Base-by-base conservation (phyloP, 2,797 vertebrate genomes). In the Galagoides demidoff region DNA sequence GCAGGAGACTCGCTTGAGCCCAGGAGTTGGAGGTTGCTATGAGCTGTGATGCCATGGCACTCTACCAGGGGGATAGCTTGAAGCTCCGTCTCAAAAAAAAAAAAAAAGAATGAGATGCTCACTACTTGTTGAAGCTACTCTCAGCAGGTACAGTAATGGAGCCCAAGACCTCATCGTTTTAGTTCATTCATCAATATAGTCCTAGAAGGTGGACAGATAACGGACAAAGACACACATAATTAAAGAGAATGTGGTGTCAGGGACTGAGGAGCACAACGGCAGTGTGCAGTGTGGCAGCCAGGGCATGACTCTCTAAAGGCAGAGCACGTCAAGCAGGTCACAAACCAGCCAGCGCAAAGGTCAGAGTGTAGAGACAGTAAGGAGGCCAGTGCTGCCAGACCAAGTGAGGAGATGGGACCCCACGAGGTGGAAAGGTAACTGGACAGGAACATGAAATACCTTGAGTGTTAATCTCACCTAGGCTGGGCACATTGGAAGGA, bases 391-490 rank as follows among this genome's bases (percentile, higher is more conserved):
- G 45, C 19, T 39, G 37, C 61, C 19, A 13, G 31, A 43, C 0
- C 8, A 39, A n/a, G 49, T 0, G 2, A 73, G 43, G 79, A 9
- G 16, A 70, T 3, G 14, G 22, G 43, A 1, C 20, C 11, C 2
- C 12, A 12, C 0, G 0, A 27, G 70, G 19, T 22, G 23, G 9
- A 27, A 14, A 34, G 31, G 52, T 7, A 23, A 27, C 12, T 1
- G 27, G 74, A 20, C n/a, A 3, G 5, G 49, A 13, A 37, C 20
- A 4, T 27, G 2, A 22, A n/a, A 16, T 27, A 16, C 3, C 43
- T 25, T 19, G 13, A 13, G 14, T 1, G 3, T 59, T 11, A 9
- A 7, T 55, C 57, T 77, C 1, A 3, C 12, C 61, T 4, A 5
- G 34, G 45, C 39, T 14, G n/a, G 37, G 57, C 27, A 1, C 6